phyloP scores from a whole-genome alignment of 2,113 vertebrate species.

The Phyllostomus discolor region DNA sequence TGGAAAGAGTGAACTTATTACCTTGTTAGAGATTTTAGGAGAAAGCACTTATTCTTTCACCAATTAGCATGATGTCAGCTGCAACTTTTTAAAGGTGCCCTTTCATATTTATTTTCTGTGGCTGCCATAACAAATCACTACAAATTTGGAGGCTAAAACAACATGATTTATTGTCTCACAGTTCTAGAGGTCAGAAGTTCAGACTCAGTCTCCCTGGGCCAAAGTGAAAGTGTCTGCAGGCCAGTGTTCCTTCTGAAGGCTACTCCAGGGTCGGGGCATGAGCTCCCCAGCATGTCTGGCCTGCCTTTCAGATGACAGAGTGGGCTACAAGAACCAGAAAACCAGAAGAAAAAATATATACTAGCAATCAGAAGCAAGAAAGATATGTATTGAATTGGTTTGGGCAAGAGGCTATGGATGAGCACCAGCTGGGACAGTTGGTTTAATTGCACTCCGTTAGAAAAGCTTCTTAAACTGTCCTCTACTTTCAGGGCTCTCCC shows the following conservation, averaged over 20 bases:
- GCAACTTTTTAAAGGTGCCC: background rate
- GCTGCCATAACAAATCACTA: background rate
- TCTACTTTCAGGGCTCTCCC: background rate
- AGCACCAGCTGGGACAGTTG: background rate
- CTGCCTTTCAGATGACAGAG: background rate
- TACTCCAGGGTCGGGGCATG: background rate
- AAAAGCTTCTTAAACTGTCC: background rate
- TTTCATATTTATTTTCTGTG: background rate
- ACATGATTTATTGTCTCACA: background rate
- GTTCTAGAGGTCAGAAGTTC: background rate
- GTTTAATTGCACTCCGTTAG: background rate
- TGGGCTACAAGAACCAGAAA: background rate
- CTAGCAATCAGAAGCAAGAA: background rate
- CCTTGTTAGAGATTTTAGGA: background rate
- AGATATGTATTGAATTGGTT: background rate
- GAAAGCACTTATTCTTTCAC: background rate
- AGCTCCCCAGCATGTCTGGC: background rate
- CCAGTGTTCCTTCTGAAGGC: background rate
- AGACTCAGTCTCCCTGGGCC: background rate
- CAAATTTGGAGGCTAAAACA: background rate
- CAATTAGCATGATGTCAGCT: background rate
- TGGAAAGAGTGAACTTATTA: background rate
- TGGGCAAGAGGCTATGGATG: too few relatives aligned
- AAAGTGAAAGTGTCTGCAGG: background rate
- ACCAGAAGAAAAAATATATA: background rate